phyloP scores from a whole-genome alignment of 2,888 invertebrate genomes.

The Ptilodon capucinus region DNA sequence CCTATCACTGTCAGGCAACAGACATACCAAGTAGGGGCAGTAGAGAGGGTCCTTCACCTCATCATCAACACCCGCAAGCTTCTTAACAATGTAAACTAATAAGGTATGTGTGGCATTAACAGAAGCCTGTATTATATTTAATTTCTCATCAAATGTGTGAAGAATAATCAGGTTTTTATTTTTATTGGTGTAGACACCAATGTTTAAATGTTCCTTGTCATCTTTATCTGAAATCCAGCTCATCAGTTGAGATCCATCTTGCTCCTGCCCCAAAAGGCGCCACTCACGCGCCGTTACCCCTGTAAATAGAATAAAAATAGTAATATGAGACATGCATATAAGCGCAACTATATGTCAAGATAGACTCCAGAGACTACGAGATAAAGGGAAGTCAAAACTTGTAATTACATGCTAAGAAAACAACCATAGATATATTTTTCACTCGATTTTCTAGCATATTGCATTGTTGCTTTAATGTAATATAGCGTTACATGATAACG shows the following conservation, averaged over 20 bases:
- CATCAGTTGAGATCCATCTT: constrained; percentile 87
- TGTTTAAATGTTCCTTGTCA: constrained; percentile 58
- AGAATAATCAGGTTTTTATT: constrained; percentile 83
- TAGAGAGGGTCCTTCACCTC: constrained; percentile 76
- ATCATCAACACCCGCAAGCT: constrained; percentile 52
- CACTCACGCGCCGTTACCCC: constrained; percentile 87
- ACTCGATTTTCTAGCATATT: neutral
- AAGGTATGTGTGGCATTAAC: constrained; percentile 87
- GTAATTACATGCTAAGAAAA: neutral
- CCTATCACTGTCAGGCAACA: constrained; percentile 68
- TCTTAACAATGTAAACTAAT: constrained; percentile 87
- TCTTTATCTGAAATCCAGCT: constrained; percentile 82
- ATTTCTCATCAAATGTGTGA: constrained; percentile 83
- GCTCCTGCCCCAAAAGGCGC: constrained; percentile 91
- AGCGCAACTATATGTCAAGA: neutral
- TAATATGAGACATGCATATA: neutral
- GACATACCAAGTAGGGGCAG: constrained; percentile 84
- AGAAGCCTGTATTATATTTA: constrained; percentile 91
- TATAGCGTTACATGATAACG: constrained; percentile 2
- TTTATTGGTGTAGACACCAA: constrained; percentile 85
- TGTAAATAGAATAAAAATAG: constrained; percentile 44
- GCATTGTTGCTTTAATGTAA: neutral
- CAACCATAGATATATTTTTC: neutral
- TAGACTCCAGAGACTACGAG: neutral
- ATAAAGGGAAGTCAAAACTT: too few species aligned